Base-by-base conservation (phyloP, 1,140 invertebrate genomes). In the Drosophila persimilis region DNA sequence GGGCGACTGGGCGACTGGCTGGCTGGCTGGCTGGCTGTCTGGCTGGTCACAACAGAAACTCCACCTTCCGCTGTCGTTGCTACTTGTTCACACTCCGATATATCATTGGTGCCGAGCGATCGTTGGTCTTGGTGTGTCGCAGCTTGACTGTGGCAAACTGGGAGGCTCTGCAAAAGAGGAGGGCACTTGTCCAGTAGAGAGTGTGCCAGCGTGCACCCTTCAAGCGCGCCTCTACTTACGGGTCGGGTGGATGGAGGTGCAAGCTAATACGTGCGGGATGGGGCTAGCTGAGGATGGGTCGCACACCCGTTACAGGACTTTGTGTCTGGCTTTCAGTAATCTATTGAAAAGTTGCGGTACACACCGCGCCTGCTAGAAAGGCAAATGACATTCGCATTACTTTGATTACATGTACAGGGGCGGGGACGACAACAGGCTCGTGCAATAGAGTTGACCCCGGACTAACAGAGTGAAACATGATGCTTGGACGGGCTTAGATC, bases 101-200 rank as follows among this genome's bases (percentile, higher is more conserved):
- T 80, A 95, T 94, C 89, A 95, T 93, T 48, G 96, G 96, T 74
- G 95, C 95, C 52, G 95, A 96, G 77, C 96, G 94, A 92, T 97
- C 96, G 91, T 96, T 96, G 90, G 95, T 96, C 92, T 96, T 94
- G 62, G 95, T 95, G 93, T 97, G 97, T 85, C 95, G 94, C 81
- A 96, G 94, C 93, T 97, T 97, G 80, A 97, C 96, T 55, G 96
- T 97, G 47, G 95, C 95, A 90, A 97, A 97, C 90, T 95, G 94
- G 89, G 96, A 96, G 76, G 94, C 94, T 93, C 95, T 97, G 94
- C 89, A 94, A 89, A 72, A 70, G 76, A 56, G 53, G 35, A 64
- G 55, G 61, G 53, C 35, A 67, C 69, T 50, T 65, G 56, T 65
- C 69, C 54, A 45, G 17, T 51, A 70, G 47, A 86, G 22, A 62